Evolutionary conservation across 2,888 invertebrate species (phyloP), one percentile per base, ranked within the genome.

Genomic region (Acanthacorydalis orientalis): DNA sequence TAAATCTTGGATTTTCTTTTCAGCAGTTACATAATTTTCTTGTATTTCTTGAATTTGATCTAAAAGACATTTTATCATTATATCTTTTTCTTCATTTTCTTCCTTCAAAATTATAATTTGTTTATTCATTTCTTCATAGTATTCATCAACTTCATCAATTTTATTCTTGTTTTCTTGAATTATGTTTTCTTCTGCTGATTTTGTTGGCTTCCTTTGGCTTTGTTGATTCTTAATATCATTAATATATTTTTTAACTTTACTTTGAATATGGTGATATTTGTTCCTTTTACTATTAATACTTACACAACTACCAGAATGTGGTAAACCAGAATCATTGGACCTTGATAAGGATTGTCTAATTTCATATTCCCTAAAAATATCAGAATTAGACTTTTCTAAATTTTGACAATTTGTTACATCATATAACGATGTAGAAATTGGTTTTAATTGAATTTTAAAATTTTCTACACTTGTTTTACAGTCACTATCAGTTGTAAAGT

Each of bases 211-310:
- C 6, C 6, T 23, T 23, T 4, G 23, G 6, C 23, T 23, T 23
- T 23, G 23, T 23, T 23, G 23, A 23, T 31, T 42, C 23, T 42
- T 42, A 12, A 42, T 42, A 31, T 42, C 42, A 16, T 42, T 42
- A n/a, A 42, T 31, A 16, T 42, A 42, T n/a, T 42, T 16, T 42
- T 42, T 42, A 31, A 42, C 42, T 42, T 42, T 42, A 16, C 42
- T 42, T 42, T 42, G 16, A 9, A 42, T 16, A 16, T 42, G 42
- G 16, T 42, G 16, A 16, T 42, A 42, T 23, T 42, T 42, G 10
- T 10, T 16, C 10, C 16, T 42, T 42, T 31, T 16, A 10, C n/a
- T 12, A 15, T 15, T 42, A 12, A 31, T 12, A 42, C 31, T 31
- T 37, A 37, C 14, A 37, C 14, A 37, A 31, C 11, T 42, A 31